Conservation (phyloP, 2,797 vertebrate species). For the Orientallactaga sibirica region DNA sequence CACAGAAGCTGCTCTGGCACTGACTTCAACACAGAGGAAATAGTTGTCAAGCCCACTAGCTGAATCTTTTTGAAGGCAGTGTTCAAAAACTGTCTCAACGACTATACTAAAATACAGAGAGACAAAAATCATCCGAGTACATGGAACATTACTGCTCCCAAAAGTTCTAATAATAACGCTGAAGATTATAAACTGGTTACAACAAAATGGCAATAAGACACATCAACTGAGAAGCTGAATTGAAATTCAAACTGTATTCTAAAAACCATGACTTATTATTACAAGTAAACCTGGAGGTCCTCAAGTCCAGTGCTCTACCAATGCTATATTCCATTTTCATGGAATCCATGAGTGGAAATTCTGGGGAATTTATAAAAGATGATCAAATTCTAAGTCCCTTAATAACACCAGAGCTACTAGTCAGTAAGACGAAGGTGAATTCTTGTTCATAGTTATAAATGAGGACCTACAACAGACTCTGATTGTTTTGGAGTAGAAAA, state of each 20-base stretch:
- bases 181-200: not conserved
- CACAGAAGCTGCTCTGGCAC: slow-evolving; percentile 16
- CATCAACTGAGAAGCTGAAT: not conserved
- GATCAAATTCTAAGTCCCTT: not conserved
- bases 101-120: not conserved
- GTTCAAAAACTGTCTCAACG: not conserved
- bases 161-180: not conserved
- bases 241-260: not conserved
- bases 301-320: not conserved
- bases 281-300: not conserved
- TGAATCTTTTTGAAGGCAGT: slow-evolving; percentile 1
- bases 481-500: not conserved
- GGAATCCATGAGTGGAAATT: not conserved
- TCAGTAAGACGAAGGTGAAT: not conserved
- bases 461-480: not conserved
- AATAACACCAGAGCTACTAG: not conserved
- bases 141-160: not conserved
- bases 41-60: not conserved
- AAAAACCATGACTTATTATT: not conserved
- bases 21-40: slow-evolving; percentile 3
- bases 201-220: not conserved
- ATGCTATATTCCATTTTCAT: not conserved
- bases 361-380: not conserved
- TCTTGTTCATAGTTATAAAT: not conserved
- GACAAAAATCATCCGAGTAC: not conserved